phyloP scores from a whole-genome alignment of 2,113 vertebrate species.

The Chaetodon trifascialis region DNA sequence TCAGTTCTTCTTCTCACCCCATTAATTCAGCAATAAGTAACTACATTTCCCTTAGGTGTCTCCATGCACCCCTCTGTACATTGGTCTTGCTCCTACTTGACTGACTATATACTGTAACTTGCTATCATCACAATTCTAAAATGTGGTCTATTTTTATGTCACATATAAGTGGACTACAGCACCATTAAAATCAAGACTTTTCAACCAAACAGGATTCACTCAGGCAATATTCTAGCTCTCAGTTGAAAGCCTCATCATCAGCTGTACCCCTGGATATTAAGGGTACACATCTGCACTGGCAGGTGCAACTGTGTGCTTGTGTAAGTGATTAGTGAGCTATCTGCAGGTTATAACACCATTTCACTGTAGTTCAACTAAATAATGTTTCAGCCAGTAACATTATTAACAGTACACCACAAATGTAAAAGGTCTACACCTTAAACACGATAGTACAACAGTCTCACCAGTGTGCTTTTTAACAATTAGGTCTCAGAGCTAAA shows the following conservation, averaged over 20 bases:
- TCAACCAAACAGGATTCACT: not conserved
- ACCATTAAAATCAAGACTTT: constrained; percentile 9
- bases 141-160: not conserved
- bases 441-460: not conserved
- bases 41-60: constrained; percentile 74
- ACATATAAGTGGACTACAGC: not conserved
- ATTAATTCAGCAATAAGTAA: constrained; percentile 88
- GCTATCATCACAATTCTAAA: constrained; percentile 5
- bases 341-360: constrained; percentile 9
- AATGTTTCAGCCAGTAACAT: constrained; percentile 40
- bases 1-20: constrained; percentile 83
- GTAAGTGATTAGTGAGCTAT: constrained; percentile 21
- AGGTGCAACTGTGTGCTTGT: constrained; percentile 22
- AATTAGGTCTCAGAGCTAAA: not conserved
- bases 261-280: constrained; percentile 6
- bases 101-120: not conserved
- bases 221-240: not conserved
- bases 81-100: constrained; percentile 10
- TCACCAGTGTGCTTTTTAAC: not conserved
- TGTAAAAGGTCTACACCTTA: not conserved
- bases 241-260: not conserved
- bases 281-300: constrained; percentile 9
- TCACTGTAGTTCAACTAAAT: constrained; percentile 29
- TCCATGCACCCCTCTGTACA: constrained; percentile 48
- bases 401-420: constrained; percentile 39